A percentile compares a stretch with the other conserved stretches of the same genome.
Evolutionary conservation across 2,888 invertebrate genomes (phyloP).

Genomic region (Cryptocephalus primarius): DNA sequence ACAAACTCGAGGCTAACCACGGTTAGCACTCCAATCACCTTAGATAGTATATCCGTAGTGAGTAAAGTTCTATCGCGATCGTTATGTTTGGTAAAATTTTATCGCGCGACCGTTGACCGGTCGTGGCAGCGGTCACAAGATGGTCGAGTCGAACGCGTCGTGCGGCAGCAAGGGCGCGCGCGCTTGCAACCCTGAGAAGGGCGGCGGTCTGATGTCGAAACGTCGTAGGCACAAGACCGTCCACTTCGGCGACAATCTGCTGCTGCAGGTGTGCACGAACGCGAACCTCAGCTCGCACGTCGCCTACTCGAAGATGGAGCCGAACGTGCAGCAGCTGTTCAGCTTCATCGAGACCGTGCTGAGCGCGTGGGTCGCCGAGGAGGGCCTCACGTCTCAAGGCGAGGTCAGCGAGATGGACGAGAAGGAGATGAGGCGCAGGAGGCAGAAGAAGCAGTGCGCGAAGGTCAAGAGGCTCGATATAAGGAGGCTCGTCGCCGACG

Average conservation of each 20-base stretch:
- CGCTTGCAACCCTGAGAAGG: constrained; percentile 32
- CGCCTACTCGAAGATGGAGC: constrained; percentile 51
- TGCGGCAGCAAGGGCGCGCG: constrained; percentile 29
- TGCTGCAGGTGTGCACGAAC: constrained; percentile 64
- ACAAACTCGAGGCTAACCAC: no score
- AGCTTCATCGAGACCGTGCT: constrained; percentile 71
- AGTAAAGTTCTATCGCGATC: not conserved
- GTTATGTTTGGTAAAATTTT: constrained; percentile 21
- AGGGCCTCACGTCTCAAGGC: constrained; percentile 60
- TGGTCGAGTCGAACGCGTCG: constrained; percentile 36
- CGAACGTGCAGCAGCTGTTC: constrained; percentile 70
- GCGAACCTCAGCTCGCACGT: constrained; percentile 43
- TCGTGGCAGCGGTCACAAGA: no score
- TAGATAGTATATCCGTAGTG: no score
- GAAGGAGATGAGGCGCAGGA: constrained; percentile 46
- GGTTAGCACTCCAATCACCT: no score
- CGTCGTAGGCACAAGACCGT: constrained; percentile 67
- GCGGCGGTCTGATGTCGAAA: constrained; percentile 42
- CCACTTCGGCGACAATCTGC: constrained; percentile 65
- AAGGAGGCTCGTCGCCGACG: constrained; percentile 56
- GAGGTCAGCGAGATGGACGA: constrained; percentile 66
- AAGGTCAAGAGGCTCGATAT: constrained; percentile 59
- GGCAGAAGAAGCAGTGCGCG: constrained; percentile 50
- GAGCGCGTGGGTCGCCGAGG: constrained; percentile 68
- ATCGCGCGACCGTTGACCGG: constrained; percentile 11